Evolutionary conservation across 2,797 vertebrate genomes (phyloP), one percentile per base, ranked within the genome.

Genomic region (Sebastes vulpes): DNA sequence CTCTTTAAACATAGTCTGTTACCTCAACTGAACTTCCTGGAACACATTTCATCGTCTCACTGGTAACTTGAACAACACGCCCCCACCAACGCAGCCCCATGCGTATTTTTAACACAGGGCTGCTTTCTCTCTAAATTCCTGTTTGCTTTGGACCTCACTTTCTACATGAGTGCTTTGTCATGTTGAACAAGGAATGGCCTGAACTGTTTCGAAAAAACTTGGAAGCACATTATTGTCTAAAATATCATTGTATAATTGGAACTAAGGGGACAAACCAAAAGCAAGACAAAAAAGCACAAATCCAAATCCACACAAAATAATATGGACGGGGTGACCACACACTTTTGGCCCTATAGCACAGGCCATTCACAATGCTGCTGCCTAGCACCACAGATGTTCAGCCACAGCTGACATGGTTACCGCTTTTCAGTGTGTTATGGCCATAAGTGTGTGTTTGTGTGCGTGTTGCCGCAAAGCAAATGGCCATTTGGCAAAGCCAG

Each of bases 401-500:
- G 65, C 65, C 68, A 72, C 72, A 76, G 81, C 83, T 83, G 67
- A 89, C 88, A 79, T 80, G 71, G 65, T 74, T 81, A 56, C 52
- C 6, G 3, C 70, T 78, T 83, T 74, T 66, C 29, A n/a, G 61
- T 38, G 58, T 81, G 69, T 70, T 69, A 80, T 76, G 65, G 65
- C 77, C 81, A 76, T 60, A 79, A 86, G 87, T 81, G 77, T 80
- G 64, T 72, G 56, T 85, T 66, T 81, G 77, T 66, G 32, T 72
- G 67, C 81, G 65, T 75, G 75, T 83, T 84, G 58, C 82, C 88
- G 73, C 76, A 86, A 83, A 91, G 90, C 91, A 90, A 94, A 89
- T 70, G 87, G 86, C 66, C 87, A 84, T 88, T 94, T 91, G 93
- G 89, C 93, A 86, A 88, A 90, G 87, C 76, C 88, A 75, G 85